These are phyloP conservation scores for Lemur catta DNA, from an alignment of 2,797 vertebrate species.

Conservation along the genomic window DNA sequence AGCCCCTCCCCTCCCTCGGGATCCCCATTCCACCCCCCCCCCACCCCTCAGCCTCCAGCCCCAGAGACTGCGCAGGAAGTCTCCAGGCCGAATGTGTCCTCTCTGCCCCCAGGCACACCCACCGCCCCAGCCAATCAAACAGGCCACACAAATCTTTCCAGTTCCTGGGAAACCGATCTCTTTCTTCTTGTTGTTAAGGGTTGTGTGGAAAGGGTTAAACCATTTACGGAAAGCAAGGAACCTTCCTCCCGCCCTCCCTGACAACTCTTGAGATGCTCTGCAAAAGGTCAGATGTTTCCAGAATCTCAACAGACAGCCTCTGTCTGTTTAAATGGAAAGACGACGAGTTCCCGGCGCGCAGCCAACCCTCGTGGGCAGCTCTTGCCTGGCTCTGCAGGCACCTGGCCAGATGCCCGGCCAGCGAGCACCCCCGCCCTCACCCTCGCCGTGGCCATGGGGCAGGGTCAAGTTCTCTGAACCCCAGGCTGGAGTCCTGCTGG, in stretches of 20 bases:
- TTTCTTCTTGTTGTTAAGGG: not conserved
- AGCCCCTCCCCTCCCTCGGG: not conserved
- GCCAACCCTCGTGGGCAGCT: conserved; percentile 55
- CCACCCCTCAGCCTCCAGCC: not conserved
- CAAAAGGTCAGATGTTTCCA: conserved; percentile 77
- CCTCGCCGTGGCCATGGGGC: not conserved
- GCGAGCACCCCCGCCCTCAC: not conserved
- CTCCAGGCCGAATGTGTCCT: not conserved
- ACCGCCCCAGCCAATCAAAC: not conserved
- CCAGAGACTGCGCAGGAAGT: not conserved
- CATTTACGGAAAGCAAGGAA: not conserved
- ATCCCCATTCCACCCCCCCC: no score
- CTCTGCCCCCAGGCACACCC: not conserved
- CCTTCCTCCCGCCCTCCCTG: not conserved
- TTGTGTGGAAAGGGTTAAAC: conserved; percentile 59
- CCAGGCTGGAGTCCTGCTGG: not conserved
- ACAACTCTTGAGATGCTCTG: conserved; percentile 45
- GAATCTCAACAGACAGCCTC: conserved; percentile 66
- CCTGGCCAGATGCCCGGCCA: not conserved
- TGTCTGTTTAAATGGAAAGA: conserved; percentile 71
- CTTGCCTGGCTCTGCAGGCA: conserved; percentile 34
- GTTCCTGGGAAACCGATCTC: not conserved
- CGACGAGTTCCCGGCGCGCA: conserved; percentile 20
- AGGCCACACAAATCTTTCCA: not conserved
- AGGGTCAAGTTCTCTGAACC: not conserved